A percentile compares a stretch with the other conserved stretches of the same genome.
Evolutionary conservation across 2,888 invertebrate genomes (phyloP).

Genomic region (Acanthopleura granulata): DNA sequence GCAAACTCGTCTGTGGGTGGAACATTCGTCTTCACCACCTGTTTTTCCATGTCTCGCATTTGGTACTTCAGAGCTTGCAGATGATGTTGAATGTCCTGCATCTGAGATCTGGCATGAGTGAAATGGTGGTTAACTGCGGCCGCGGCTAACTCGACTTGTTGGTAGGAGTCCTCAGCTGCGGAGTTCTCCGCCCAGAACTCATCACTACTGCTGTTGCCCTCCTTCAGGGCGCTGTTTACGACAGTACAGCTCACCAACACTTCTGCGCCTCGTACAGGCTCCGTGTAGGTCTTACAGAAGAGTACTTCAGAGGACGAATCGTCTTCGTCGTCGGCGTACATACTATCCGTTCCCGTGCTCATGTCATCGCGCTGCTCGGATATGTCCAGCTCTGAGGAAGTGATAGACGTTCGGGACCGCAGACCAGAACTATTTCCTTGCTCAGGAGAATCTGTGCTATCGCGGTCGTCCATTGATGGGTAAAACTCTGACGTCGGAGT

Average conservation of each 20-base stretch:
- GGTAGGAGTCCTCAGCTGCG: constrained; percentile 38
- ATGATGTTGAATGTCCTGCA: constrained; percentile 61
- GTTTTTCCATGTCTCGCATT: constrained; percentile 56
- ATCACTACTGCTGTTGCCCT: constrained; percentile 35
- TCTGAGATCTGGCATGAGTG: constrained; percentile 55
- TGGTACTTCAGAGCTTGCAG: constrained; percentile 52
- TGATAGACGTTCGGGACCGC: constrained; percentile 25
- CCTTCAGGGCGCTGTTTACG: constrained; percentile 30
- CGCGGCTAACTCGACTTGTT: constrained; percentile 42
- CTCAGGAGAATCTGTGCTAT: neutral
- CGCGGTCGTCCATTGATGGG: constrained; percentile 17
- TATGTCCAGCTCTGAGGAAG: constrained; percentile 59
- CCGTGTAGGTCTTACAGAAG: constrained; percentile 52
- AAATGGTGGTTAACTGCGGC: constrained; percentile 47
- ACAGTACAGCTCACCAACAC: constrained; percentile 30
- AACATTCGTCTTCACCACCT: constrained; percentile 39
- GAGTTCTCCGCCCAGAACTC: constrained; percentile 36
- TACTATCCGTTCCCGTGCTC: constrained; percentile 51
- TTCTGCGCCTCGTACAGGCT: constrained; percentile 42
- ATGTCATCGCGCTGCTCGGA: constrained; percentile 56
- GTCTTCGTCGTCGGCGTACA: constrained; percentile 60
- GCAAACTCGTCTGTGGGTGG: constrained; percentile 36
- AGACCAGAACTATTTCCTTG: neutral
- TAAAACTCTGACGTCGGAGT: constrained; percentile 38
- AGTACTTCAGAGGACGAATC: constrained; percentile 40